These are phyloP conservation scores for Pteronura brasiliensis DNA, from an alignment of 2,113 vertebrate species.

Conservation along the genomic window DNA sequence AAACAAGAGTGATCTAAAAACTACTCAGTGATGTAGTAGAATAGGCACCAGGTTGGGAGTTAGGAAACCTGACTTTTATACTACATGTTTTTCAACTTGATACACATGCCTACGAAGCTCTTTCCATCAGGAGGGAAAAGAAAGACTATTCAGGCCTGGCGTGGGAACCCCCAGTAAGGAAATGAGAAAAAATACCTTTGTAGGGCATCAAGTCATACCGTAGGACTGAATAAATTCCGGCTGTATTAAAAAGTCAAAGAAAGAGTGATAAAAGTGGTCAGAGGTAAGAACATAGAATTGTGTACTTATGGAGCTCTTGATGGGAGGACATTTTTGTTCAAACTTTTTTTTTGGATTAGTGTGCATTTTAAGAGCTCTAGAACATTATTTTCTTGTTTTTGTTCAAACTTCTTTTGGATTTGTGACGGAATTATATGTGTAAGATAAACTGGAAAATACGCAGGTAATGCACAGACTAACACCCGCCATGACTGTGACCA, in stretches of 20 bases:
- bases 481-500: not conserved
- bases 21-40: not conserved
- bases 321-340: not conserved
- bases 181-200: not conserved
- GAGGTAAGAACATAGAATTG: not conserved
- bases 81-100: not conserved
- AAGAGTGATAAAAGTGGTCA: not conserved
- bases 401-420: not conserved
- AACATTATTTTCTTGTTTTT: not conserved
- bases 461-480: not conserved
- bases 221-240: not conserved
- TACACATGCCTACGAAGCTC: not conserved
- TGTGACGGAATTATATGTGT: not conserved
- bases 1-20: not conserved
- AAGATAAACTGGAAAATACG: not conserved
- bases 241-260: not conserved
- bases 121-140: not conserved
- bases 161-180: not conserved
- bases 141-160: not conserved
- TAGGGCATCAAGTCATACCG: not conserved
- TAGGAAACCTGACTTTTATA: not conserved
- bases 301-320: not conserved
- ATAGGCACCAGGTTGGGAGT: not conserved
- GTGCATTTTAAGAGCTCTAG: not conserved
- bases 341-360: not conserved